Base-by-base conservation (phyloP, 2,113 vertebrate genomes). In the Nerophis lumbriciformis region DNA sequence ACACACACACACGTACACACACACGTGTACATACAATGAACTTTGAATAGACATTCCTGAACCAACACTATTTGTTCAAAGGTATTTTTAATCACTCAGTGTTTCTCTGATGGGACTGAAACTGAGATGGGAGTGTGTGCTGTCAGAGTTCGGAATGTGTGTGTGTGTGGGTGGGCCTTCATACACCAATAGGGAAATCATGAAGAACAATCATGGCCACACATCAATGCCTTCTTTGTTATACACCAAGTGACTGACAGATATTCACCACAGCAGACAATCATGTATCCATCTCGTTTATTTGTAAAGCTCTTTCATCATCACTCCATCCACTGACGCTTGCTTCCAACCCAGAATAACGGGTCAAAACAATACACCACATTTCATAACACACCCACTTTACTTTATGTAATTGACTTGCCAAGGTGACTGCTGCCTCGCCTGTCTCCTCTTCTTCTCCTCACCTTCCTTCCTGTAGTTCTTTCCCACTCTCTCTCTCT, bases 171-270 rank as follows among this genome's bases (percentile, higher is more conserved):
- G 53, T 60, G 56, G 53, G 56, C 63, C 14, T 57, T 57, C 38
- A 48, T 5, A 51, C 59, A 69, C 80, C 83, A 53, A 72, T 14
- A 61, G 85, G 85, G 83, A 85, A 87, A 85, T 88, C 81, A 85
- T 48, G 53, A 61, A 62, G 63, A 78, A 75, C 82, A 83, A 78
- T 85, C 71, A 69, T 28, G 3, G 64, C 66, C 78, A 75, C 86
- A 79, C 84, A 69, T 78, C 58, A 47, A 52, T 71, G 74, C 71
- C 63, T 69, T 58, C 75, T 78, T 83, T 84, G 78, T 84, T 72
- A 70, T 51, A 51, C 4, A 54, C 57, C 8, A 57, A 61, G 70
- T 48, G 48, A 63, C 63, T 84, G 75, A 78, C 68, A 65, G 78
- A 77, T 72, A 68, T 74, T 79, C 60, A 71, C 64, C 65, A 45